These are phyloP conservation scores for Daubentonia madagascariensis DNA, from an alignment of 2,113 vertebrate genomes.

Conservation along the genomic window DNA sequence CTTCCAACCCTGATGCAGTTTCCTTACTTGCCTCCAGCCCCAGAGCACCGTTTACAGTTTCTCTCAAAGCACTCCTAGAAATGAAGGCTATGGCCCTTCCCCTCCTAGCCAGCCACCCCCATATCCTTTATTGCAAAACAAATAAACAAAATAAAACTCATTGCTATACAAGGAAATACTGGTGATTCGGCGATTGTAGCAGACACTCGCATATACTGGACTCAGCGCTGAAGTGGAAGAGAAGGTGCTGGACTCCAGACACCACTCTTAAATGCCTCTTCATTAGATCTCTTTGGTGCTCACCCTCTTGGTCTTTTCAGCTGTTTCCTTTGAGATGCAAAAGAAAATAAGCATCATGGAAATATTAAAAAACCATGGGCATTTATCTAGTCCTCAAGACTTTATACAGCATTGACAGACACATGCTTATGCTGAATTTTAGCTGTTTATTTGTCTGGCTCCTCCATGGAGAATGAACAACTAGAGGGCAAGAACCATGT, in stretches of 20 bases:
- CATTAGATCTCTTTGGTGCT: constrained; percentile 94
- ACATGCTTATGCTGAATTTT: background rate
- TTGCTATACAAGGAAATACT: constrained; percentile 86
- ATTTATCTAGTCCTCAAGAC: background rate
- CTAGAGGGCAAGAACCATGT: background rate
- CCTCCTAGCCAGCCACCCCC: constrained; percentile 73
- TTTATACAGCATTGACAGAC: background rate
- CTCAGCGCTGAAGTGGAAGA: constrained; percentile 78
- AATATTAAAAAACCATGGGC: background rate
- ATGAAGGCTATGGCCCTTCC: constrained; percentile 74
- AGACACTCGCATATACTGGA: constrained; percentile 80
- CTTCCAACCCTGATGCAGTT: constrained; percentile 14
- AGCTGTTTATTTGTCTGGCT: background rate
- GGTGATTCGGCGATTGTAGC: constrained; percentile 82
- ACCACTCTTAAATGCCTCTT: constrained; percentile 54
- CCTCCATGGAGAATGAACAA: background rate
- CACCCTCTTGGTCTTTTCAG: constrained; percentile 91
- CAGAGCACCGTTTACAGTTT: constrained; percentile 28
- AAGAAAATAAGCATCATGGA: constrained; percentile 10
- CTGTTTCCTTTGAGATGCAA: constrained; percentile 89
- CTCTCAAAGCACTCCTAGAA: constrained; percentile 72
- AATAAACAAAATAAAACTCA: constrained; percentile 79
- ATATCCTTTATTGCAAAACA: constrained; percentile 81
- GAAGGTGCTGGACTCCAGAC: constrained; percentile 57
- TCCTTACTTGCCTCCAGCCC: background rate